Evolutionary conservation across 2,797 vertebrate species (phyloP), one percentile per base, ranked within the genome.

Genomic region (Anabacerthia variegaticeps): DNA sequence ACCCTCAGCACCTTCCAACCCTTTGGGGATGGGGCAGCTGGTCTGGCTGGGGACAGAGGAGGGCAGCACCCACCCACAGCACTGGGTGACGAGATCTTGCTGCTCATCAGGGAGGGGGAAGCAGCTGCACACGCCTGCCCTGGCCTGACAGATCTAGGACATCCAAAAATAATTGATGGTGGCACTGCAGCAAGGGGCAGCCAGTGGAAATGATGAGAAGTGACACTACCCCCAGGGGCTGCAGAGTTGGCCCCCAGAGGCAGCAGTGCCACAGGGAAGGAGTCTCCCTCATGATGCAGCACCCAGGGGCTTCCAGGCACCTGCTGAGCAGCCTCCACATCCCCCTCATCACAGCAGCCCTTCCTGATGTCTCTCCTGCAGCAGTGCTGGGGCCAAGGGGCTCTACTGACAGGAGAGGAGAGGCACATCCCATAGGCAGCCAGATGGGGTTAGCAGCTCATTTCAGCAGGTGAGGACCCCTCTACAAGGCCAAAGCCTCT

Each of bases 81-180:
- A 72, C 32, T 0, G 0, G 52, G 21, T 11, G 8, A 56, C 1
- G 4, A 84, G 62, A 78, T 7, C 66, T 32, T 2, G 3, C 32
- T 3, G 5, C 58, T 93, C 76, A 0, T 0, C 2, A 2, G 41
- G 55, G 43, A n/a, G 1, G 2, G 67, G 28, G 7, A 14, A 93
- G 54, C 56, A 92, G 92, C 52, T 9, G 6, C 59, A 52, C 6
- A 4, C 0, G 67, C 77, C 68, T 58, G 82, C 46, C 86, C 76
- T 0, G 4, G 36, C 74, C 82, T 95, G 97, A 97, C 97, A 97
- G 95, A 97, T 95, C 89, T 96, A 90, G 96, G 95, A 88, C 97
- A 96, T 58, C 81, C 80, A 88, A 95, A 95, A 95, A 93, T 88
- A 95, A 94, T 51, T 9, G 0, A 78, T 49, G 88, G 91, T 85